Evolutionary conservation across 2,888 invertebrate genomes (phyloP).

Genomic region (Zaprionus lineosus): DNA sequence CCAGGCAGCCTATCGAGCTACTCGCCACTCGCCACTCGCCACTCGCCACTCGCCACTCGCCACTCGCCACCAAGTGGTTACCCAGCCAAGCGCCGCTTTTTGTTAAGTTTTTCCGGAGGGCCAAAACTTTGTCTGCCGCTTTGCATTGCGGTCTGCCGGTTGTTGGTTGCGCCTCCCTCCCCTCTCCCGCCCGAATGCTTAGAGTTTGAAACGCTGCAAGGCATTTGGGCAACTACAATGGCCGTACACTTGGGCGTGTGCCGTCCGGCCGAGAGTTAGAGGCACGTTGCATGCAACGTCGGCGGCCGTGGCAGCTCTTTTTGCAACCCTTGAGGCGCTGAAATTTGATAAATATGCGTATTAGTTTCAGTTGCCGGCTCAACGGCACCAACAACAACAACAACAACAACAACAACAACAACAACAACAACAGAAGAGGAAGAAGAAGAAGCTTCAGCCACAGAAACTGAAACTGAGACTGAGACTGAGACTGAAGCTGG

Average conservation of each 20-base stretch:
- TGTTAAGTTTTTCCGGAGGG: slow-evolving; percentile 58
- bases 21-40: not conserved
- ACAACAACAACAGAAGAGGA: not conserved
- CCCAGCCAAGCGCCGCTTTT: slow-evolving; percentile 38
- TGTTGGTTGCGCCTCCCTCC: slow-evolving; percentile 1
- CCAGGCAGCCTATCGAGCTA: not conserved
- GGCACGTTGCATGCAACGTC: slow-evolving; percentile 15
- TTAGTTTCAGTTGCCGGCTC: slow-evolving; percentile 66
- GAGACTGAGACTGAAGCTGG: not conserved
- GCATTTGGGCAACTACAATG: slow-evolving; percentile 62
- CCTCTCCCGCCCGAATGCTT: not conserved
- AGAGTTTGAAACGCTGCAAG: slow-evolving; percentile 56
- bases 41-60: slow-evolving; percentile 3
- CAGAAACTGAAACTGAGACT: too few species aligned
- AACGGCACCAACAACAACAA: not conserved
- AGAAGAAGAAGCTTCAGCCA: not conserved
- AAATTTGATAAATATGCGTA: slow-evolving; percentile 79
- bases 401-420: not conserved
- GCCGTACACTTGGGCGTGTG: slow-evolving; percentile 52
- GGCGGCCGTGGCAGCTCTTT: slow-evolving; percentile 21
- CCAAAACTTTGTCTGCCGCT: slow-evolving; percentile 62
- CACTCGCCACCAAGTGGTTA: slow-evolving; percentile 43
- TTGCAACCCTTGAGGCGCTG: slow-evolving; percentile 63
- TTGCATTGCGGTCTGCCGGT: slow-evolving; percentile 64
- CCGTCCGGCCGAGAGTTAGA: not conserved